Evolutionary conservation across 2,888 invertebrate species (phyloP), one percentile per base, ranked within the genome.

Genomic region (Mythimna loreyi): DNA sequence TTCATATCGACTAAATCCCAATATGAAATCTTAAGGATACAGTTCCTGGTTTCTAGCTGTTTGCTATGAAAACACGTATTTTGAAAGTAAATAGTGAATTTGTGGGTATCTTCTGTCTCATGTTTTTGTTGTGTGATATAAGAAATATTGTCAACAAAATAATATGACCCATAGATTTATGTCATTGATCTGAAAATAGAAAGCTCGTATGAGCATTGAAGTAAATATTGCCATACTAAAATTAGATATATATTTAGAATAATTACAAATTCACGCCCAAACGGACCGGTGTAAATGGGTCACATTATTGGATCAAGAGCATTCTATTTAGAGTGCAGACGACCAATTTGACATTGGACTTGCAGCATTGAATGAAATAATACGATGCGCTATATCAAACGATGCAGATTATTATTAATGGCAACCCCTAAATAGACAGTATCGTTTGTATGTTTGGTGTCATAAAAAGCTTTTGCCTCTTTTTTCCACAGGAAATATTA

Each of bases 261-360:
- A 78, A 73, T 67, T 67, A 72, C 65, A 57, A 78, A 77, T 83
- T 77, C 67, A 58, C 70, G 53, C 75, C 72, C 69, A 75, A 65
- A 67, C 66, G 61, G 66, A 71, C 60, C 66, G 55, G 64, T 64
- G 72, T 81, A 89, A 85, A 85, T 88, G 69, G 90, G 89, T 88
- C 90, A 86, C 83, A 85, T 85, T 89, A 85, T 85, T 85, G 78
- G 88, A 88, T 90, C 91, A 91, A 91, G 91, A 91, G 78, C 89
- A 80, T 74, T 89, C 91, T 91, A 91, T 92, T 92, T 88, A 67
- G 76, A 84, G 82, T 74, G 76, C 83, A 84, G 85, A 84, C 85
- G 80, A 59, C 25, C 67, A 79, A 79, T 80, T 79, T 89, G 89
- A 85, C 91, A 90, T 91, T 89, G 90, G 86, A 83, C 81, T 80